A percentile compares a stretch with the other conserved stretches of the same genome.
These are phyloP conservation scores for Ichneumon xanthorius DNA, from an alignment of 2,888 invertebrate species.

Conservation along the genomic window DNA sequence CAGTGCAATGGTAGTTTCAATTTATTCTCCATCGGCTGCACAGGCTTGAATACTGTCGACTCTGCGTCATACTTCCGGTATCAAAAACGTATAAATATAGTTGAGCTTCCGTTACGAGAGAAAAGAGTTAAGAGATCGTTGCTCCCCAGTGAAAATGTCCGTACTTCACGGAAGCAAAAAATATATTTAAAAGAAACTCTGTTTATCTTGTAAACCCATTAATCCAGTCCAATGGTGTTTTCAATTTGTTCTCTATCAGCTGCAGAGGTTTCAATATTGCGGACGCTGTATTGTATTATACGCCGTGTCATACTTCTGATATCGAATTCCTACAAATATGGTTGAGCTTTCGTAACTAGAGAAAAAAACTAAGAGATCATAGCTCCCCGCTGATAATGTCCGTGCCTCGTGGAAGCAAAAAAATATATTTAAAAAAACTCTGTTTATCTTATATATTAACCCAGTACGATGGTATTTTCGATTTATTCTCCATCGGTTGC, in stretches of 20 bases:
- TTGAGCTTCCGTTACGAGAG: neutral
- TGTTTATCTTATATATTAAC: too few species aligned
- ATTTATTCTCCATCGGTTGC: too few species aligned
- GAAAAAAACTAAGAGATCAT: neutral
- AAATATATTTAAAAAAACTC: too few species aligned
- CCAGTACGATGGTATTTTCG: too few species aligned
- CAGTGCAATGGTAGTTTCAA: neutral
- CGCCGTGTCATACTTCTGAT: conserved; percentile 20
- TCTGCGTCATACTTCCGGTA: neutral
- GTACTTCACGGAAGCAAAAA: neutral
- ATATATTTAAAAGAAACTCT: neutral
- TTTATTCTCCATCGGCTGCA: neutral
- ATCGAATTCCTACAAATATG: conserved; percentile 23
- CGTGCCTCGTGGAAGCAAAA: too few species aligned
- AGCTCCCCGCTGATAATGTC: too few species aligned
- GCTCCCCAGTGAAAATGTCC: neutral
- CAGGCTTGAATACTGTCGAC: neutral
- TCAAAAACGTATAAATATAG: conserved; percentile 13
- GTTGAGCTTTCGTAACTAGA: neutral
- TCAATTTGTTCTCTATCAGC: conserved; percentile 1
- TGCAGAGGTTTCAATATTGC: neutral
- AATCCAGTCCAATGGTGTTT: neutral
- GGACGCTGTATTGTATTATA: neutral
- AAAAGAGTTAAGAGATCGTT: neutral
- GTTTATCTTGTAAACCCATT: too few species aligned